Percentiles rank a stretch among this genome's conserved stretches.
phyloP scores from a whole-genome alignment of 2,888 invertebrate species.

The Chymomyza fuscimana region DNA sequence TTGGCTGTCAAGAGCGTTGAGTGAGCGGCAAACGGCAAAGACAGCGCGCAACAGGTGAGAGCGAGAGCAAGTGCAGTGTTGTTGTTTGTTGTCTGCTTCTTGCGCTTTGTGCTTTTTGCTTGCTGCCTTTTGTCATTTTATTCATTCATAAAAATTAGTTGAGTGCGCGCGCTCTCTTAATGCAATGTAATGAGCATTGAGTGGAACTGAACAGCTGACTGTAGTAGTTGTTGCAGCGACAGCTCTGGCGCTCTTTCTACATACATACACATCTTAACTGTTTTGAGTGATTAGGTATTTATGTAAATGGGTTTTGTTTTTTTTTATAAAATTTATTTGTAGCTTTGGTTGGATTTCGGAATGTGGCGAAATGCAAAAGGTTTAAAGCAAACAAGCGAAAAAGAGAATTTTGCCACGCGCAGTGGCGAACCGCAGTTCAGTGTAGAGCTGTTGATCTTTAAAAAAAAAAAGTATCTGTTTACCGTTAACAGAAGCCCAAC shows the following conservation, averaged over 20 bases:
- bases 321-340: background rate
- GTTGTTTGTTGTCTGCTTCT: background rate
- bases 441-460: background rate
- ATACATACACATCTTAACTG: too few species aligned
- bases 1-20: background rate
- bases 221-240: too few species aligned
- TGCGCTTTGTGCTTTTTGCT: background rate
- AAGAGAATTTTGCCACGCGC: background rate
- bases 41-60: slow-evolving; percentile 5
- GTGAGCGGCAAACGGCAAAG: slow-evolving; percentile 1
- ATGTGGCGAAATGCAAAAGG: background rate
- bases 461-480: background rate
- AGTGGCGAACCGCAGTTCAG: background rate
- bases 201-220: background rate
- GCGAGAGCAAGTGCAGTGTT: background rate
- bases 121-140: background rate
- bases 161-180: background rate
- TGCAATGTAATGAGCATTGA: too few species aligned
- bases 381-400: background rate
- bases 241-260: too few species aligned
- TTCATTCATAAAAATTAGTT: slow-evolving; percentile 5
- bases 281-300: background rate
- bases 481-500: background rate
- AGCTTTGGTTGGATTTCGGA: background rate
- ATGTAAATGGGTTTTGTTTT: background rate